Evolutionary conservation across 2,113 vertebrate species (phyloP).

Genomic region (Catagonus wagneri): DNA sequence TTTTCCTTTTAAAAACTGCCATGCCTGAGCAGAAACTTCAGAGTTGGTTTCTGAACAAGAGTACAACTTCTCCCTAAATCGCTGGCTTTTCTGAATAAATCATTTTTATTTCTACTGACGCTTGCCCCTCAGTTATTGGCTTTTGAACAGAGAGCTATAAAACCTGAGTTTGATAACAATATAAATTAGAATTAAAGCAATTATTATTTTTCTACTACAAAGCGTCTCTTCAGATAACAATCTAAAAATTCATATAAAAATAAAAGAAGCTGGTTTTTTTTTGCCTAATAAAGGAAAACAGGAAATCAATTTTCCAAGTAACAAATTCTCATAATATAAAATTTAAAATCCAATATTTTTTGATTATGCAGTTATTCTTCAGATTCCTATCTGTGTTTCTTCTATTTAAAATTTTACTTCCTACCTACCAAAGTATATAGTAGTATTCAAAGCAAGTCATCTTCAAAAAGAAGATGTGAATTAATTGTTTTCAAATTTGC

Average conservation of each 20-base stretch:
- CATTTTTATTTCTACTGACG: no score
- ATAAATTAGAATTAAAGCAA: not conserved
- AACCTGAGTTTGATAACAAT: not conserved
- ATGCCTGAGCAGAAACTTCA: no score
- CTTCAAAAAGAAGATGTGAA: not conserved
- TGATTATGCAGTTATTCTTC: not conserved
- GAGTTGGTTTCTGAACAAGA: no score
- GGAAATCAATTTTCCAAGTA: not conserved
- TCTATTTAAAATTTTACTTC: not conserved
- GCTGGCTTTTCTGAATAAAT: no score
- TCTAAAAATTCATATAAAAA: not conserved
- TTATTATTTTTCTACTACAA: not conserved
- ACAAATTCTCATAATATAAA: not conserved
- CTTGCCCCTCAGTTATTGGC: no score
- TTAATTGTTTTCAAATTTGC: slow-evolving; percentile 38
- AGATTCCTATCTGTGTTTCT: not conserved
- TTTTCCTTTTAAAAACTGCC: no score
- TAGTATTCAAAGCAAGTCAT: not conserved
- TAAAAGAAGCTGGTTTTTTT: slow-evolving; percentile 10
- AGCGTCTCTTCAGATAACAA: not conserved
- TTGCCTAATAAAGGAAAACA: not conserved
- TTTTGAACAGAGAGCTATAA: no score
- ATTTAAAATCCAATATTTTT: not conserved
- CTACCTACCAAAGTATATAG: not conserved
- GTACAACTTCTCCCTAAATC: no score